Evolutionary conservation across 2,797 vertebrate species (phyloP).

Genomic region (Amblyopsis hoosieri): DNA sequence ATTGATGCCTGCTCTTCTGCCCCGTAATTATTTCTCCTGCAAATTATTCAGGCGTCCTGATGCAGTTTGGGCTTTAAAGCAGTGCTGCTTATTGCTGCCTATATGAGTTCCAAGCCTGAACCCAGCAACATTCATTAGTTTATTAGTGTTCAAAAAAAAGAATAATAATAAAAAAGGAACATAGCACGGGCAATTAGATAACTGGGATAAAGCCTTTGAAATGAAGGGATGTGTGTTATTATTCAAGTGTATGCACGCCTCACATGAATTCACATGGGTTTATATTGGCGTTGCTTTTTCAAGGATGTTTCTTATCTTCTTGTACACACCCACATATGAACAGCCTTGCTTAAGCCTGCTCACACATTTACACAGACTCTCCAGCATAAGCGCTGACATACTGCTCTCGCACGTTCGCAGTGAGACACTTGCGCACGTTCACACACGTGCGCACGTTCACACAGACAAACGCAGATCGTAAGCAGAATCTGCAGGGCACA

Average conservation of each 20-base stretch:
- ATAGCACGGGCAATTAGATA: conserved; percentile 76
- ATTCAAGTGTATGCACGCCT: conserved; percentile 69
- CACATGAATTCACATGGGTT: conserved; percentile 69
- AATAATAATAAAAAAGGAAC: conserved; percentile 40
- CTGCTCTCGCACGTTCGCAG: conserved; percentile 3
- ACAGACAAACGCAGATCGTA: neutral
- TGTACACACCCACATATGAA: conserved; percentile 63
- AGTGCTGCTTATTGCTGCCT: conserved; percentile 73
- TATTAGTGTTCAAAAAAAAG: conserved; percentile 60
- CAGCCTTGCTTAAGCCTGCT: conserved; percentile 56
- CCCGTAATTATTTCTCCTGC: conserved; percentile 83
- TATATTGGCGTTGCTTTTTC: conserved; percentile 67
- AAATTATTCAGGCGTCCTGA: conserved; percentile 79
- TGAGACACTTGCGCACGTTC: conserved; percentile 15
- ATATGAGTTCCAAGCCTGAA: conserved; percentile 67
- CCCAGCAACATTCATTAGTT: conserved; percentile 77
- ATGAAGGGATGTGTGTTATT: conserved; percentile 70
- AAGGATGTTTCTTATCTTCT: conserved; percentile 69
- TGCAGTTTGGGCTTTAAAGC: conserved; percentile 76
- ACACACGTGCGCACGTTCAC: conserved; percentile 24
- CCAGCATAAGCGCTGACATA: conserved; percentile 24
- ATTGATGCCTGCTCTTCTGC: conserved; percentile 85
- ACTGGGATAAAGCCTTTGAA: conserved; percentile 68
- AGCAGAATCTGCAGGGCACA: conserved; percentile 16
- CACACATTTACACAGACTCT: conserved; percentile 55